Base-by-base conservation (phyloP, 2,888 invertebrate genomes). In the Yponomeuta malinellus region DNA sequence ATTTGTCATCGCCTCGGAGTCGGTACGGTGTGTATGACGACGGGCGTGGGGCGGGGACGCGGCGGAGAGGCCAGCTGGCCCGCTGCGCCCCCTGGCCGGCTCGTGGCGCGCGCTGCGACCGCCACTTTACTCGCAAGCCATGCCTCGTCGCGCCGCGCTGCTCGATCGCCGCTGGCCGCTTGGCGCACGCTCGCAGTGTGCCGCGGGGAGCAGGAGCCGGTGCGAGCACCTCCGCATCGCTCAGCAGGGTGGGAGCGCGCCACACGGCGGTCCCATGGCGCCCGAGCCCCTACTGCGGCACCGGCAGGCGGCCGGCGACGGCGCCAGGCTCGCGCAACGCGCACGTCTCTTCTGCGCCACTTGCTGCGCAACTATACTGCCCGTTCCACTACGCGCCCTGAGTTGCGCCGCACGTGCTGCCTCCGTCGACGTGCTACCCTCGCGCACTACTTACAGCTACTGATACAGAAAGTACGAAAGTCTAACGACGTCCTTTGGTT, bases 1-100 rank as follows among this genome's bases (percentile, higher is more conserved):
- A 88, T 86, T 81, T 86, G 87, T 89, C 90, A 90, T 90, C 88
- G 88, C 89, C 81, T 88, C 85, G 87, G 86, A 83, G 87, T 82
- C 76, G 81, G 79, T 82, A 79, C 78, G 79, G 6, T 10, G 68
- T 78, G 71, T 76, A 73, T 79, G 85, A 81, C 81, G 84, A 79
- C 85, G 83, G 78, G 70, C 77, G 74, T 79, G 85, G 81, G 81
- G 84, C 80, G 85, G 83, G 82, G 84, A 82, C 83, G 86, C 86
- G 83, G 83, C 83, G 83, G 82, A 76, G 81, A 82, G 81, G 84
- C 85, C 86, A 84, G 85, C 84, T 82, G 87, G 83, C 83, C 87
- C 86, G 87, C 88, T 82, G 87, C 88, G 88, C 86, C 88, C 88
- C 86, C 87, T 83, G 84, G 85, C 86, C 87, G 83, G 84, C 84